Base-by-base conservation (phyloP, 2,797 vertebrate genomes). In the Scyliorhinus canicula region DNA sequence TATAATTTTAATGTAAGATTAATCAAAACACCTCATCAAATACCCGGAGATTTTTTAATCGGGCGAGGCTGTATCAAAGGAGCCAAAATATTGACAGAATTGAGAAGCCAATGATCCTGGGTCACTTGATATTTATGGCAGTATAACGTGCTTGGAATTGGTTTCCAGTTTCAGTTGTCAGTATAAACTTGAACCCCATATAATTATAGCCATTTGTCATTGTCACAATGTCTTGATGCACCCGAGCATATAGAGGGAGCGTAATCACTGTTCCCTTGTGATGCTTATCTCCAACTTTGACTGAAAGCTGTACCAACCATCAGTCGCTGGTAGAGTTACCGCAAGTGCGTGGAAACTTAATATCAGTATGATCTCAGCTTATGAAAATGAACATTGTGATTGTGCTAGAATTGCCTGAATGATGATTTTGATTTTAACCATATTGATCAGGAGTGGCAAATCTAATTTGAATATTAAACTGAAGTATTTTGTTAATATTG, bases 1-100 rank as follows among this genome's bases (percentile, higher is more conserved):
- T 74, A 94, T 71, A 52, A 74, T 94, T 94, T 71, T 16, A 94
- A 47, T 94, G 47, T n/a, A 71, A n/a, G 31, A 74, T 71, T 74
- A 21, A 94, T 50, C 65, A 94, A 94, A 74, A 31, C 67, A 55
- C 16, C 67, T 52, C 35, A 74, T 69, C 50, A 52, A 52, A 47
- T 93, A 47, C 31, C 40, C 31, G 91, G 40, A 67, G 63, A 47
- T 9, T 9, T 67, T 55, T 65, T 93, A 67, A 67, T 28, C 55
- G 44, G 52, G 47, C 40, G 21, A 44, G 12, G 26, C 50, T 71
- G 40, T 47, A 28, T 69, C 28, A 40, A 67, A n/a, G n/a, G 26
- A 44, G 93, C 26, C 31, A 40, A 35, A 50, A 50, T 50, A 93
- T 74, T 50, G 67, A 69, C 65, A 50, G 93, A 71, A 28, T 94